Conservation (phyloP, 2,797 vertebrate species). For the Ambastaia sidthimunki region DNA sequence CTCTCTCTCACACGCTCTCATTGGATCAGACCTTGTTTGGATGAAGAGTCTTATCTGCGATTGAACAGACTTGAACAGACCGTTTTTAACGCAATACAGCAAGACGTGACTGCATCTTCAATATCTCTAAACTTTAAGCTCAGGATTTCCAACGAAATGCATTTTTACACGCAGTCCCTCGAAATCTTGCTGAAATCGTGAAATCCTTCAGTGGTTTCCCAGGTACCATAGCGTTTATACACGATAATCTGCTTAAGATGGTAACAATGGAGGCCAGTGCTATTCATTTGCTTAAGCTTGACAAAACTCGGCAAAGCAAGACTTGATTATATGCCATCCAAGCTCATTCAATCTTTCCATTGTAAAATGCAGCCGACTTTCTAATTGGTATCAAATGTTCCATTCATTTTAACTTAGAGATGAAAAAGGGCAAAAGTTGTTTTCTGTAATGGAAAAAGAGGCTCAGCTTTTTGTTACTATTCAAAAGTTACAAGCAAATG, state of each 20-base stretch:
- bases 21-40: slow-evolving; percentile 51
- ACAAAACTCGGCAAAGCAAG: slow-evolving; percentile 43
- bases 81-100: slow-evolving; percentile 1
- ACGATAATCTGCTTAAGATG: slow-evolving; percentile 44
- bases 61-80: slow-evolving; percentile 61
- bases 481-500: slow-evolving; percentile 62
- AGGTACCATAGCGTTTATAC: neutral
- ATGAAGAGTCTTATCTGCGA: slow-evolving; percentile 64
- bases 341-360: slow-evolving; percentile 12
- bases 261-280: neutral
- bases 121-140: slow-evolving; percentile 31
- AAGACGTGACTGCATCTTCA: slow-evolving; percentile 41
- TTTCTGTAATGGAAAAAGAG: slow-evolving; percentile 50
- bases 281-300: slow-evolving; percentile 19
- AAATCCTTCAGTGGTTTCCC: slow-evolving; percentile 27
- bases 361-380: slow-evolving; percentile 4
- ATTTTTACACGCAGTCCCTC: slow-evolving; percentile 14
- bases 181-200: slow-evolving; percentile 45
- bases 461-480: slow-evolving; percentile 63
- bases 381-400: slow-evolving; percentile 38
- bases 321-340: slow-evolving; percentile 46
- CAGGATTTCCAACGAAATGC: slow-evolving; percentile 27
- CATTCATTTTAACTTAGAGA: slow-evolving; percentile 13
- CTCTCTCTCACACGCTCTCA: slow-evolving; percentile 53
- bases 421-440: slow-evolving; percentile 3